These are phyloP conservation scores for Luperina testacea DNA, from an alignment of 2,888 invertebrate genomes.

Conservation along the genomic window DNA sequence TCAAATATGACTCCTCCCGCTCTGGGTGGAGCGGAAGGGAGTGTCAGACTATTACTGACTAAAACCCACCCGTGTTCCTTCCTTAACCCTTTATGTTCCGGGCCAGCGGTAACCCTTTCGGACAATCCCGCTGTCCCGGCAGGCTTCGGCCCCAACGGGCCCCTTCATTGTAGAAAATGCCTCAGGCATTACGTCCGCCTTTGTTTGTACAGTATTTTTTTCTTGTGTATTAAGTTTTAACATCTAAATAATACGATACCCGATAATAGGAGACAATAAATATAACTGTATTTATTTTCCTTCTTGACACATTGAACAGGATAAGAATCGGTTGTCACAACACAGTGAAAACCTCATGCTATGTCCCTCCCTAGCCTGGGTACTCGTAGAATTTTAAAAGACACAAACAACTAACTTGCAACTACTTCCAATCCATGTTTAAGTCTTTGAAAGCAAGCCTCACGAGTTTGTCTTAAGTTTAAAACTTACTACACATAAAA, in stretches of 20 bases:
- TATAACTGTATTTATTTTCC: neutral
- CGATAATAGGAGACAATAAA: neutral
- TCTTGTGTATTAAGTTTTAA: neutral
- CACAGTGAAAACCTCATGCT: neutral
- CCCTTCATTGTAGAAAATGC: neutral
- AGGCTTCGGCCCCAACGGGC: too few relatives aligned
- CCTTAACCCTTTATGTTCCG: too few relatives aligned
- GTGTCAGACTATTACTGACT: too few relatives aligned
- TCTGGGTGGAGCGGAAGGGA: too few relatives aligned
- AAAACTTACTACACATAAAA: constrained; percentile 5
- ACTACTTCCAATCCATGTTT: neutral
- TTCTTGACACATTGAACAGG: neutral
- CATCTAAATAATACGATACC: neutral
- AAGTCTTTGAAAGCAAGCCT: constrained; percentile 5
- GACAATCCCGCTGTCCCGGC: too few relatives aligned
- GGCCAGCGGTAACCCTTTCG: too few relatives aligned
- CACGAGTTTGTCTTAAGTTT: constrained; percentile 2
- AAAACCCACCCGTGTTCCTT: too few relatives aligned
- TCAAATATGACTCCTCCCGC: too few relatives aligned
- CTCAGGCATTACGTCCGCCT: neutral
- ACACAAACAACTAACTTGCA: neutral
- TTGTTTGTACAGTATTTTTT: neutral
- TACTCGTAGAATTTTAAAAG: neutral
- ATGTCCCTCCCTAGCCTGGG: too few relatives aligned
- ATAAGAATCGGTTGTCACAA: neutral